A percentile compares a stretch with the other conserved stretches of the same genome.
Conservation (phyloP, 2,888 invertebrate species). For the Scotopteryx bipunctaria region DNA sequence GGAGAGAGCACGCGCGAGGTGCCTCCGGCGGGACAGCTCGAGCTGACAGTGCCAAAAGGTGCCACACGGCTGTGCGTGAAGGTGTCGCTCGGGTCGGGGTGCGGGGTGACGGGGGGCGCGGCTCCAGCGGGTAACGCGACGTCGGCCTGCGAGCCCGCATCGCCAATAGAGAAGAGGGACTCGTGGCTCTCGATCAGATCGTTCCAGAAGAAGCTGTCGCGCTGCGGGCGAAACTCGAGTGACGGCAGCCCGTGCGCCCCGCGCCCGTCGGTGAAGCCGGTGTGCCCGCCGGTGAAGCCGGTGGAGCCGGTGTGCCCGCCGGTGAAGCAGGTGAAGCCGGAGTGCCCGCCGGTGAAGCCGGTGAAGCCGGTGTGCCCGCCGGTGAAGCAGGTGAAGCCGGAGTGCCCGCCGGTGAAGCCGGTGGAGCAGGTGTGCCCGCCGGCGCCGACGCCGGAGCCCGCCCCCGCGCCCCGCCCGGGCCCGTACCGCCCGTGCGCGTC, state of each 20-base stretch:
- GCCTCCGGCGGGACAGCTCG: slow-evolving; percentile 1
- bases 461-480: not conserved
- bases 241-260: not conserved
- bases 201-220: slow-evolving; percentile 37
- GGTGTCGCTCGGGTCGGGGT: slow-evolving; percentile 5
- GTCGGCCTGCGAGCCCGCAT: not conserved
- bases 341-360: not conserved
- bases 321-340: not conserved
- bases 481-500: too few species aligned
- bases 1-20: not conserved
- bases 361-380: not conserved
- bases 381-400: not conserved
- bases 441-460: not conserved
- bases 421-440: not conserved
- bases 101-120: not conserved
- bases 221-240: slow-evolving; percentile 11
- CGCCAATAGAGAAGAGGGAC: not conserved
- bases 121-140: slow-evolving; percentile 4
- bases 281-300: not conserved
- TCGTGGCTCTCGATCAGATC: slow-evolving; percentile 43
- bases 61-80: not conserved
- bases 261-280: not conserved
- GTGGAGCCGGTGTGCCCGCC: not conserved
- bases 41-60: slow-evolving; percentile 11
- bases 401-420: not conserved